These are phyloP conservation scores for Capreolus pygargus DNA, from an alignment of 2,113 vertebrate genomes.

Conservation along the genomic window DNA sequence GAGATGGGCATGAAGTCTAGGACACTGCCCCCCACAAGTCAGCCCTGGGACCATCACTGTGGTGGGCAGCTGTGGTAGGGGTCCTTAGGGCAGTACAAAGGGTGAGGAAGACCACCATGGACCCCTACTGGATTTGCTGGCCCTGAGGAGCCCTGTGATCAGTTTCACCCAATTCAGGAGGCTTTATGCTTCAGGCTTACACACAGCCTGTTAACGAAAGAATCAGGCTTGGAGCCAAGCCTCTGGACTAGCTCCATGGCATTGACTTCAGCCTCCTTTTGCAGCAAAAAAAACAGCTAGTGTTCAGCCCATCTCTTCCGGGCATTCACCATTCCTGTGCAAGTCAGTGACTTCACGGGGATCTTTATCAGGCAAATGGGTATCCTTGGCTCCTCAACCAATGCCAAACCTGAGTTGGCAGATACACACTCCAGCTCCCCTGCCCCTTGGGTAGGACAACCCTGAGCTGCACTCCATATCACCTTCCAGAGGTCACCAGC, in stretches of 20 bases:
- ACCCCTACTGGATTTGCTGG: background rate
- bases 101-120: background rate
- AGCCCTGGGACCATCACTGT: background rate
- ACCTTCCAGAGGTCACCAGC: background rate
- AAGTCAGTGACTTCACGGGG: background rate
- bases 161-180: background rate
- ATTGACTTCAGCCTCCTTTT: background rate
- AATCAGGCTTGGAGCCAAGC: background rate
- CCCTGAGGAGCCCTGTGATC: background rate
- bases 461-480: background rate
- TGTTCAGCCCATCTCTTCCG: background rate
- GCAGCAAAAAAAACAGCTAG: background rate
- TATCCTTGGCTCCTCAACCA: background rate
- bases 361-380: background rate
- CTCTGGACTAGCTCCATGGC: background rate
- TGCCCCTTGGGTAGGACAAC: background rate
- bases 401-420: background rate
- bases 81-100: background rate
- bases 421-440: background rate
- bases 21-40: too few relatives aligned
- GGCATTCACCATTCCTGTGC: background rate
- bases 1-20: background rate
- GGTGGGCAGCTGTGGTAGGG: background rate
- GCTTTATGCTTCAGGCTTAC: background rate
- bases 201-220: background rate